phyloP scores from a whole-genome alignment of 2,113 vertebrate species.

The Malurus cyaneus region DNA sequence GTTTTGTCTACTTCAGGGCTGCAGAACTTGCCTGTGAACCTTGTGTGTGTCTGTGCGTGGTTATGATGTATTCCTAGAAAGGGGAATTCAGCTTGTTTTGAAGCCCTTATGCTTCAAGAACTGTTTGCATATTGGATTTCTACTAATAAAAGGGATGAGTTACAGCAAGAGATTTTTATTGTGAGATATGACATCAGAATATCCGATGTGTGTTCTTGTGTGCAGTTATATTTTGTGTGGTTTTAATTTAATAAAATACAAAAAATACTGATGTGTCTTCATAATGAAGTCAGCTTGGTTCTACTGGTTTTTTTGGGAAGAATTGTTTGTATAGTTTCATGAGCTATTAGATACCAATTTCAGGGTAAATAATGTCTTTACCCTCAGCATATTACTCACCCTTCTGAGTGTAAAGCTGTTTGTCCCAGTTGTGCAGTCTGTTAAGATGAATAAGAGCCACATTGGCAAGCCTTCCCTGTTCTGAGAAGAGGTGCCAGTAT shows the following conservation, averaged over 20 bases:
- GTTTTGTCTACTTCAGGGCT: slow-evolving; percentile 26
- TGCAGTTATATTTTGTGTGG: slow-evolving; percentile 43
- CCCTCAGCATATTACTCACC: background rate
- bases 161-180: slow-evolving; percentile 32
- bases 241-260: slow-evolving; percentile 67
- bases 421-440: background rate
- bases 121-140: slow-evolving; percentile 64
- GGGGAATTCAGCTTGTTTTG: slow-evolving; percentile 54
- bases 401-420: background rate
- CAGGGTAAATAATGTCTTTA: background rate
- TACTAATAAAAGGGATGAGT: slow-evolving; percentile 17
- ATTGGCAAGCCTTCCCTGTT: background rate
- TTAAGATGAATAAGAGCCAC: background rate
- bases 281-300: background rate
- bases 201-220: slow-evolving; percentile 43
- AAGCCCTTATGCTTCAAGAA: slow-evolving; percentile 49
- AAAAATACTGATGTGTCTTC: background rate
- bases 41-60: slow-evolving; percentile 42
- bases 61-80: slow-evolving; percentile 39
- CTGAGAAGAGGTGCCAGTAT: background rate
- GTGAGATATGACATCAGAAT: slow-evolving; percentile 12
- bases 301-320: background rate
- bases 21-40: slow-evolving; percentile 35
- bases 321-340: background rate
- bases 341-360: background rate